phyloP scores from a whole-genome alignment of 2,113 vertebrate species.

The Anser brachyrhynchus region DNA sequence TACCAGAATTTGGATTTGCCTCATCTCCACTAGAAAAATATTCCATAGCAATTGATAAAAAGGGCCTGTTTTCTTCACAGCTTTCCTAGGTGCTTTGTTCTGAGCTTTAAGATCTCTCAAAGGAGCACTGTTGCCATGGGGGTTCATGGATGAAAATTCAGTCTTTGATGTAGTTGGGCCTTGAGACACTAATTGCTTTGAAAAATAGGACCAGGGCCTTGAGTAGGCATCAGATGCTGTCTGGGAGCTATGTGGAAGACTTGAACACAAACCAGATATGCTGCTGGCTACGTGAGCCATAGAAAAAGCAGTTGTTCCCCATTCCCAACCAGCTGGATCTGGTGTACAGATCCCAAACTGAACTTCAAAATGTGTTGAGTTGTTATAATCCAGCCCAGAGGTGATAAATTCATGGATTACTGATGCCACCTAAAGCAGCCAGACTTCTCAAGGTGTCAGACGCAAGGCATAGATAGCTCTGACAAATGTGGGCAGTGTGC shows the following conservation, averaged over 20 bases:
- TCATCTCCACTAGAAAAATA: background rate
- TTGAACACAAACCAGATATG: conserved; percentile 7
- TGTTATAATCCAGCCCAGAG: conserved; percentile 52
- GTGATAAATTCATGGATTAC: conserved; percentile 34
- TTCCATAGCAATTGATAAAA: background rate
- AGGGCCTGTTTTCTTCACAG: background rate
- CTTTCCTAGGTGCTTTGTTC: background rate
- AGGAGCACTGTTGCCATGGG: background rate
- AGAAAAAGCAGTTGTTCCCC: conserved; percentile 19
- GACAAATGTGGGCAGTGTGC: background rate
- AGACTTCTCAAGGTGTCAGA: conserved; percentile 51
- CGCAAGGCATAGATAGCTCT: conserved; percentile 17
- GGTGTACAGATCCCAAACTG: background rate
- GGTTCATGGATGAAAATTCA: conserved; percentile 1
- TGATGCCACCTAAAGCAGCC: conserved; percentile 30
- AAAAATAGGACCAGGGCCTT: background rate
- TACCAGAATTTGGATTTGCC: background rate
- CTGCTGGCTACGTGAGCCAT: background rate
- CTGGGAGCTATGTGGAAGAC: background rate
- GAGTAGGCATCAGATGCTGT: conserved; percentile 9
- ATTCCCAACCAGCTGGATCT: conserved; percentile 35
- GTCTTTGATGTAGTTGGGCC: conserved; percentile 17
- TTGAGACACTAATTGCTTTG: conserved; percentile 50
- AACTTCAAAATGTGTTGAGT: conserved; percentile 19
- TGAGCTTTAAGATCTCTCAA: conserved; percentile 9